Percentiles rank a stretch among this genome's conserved stretches.
Conservation (phyloP, 2,888 invertebrate genomes). For the Xestia sexstrigata region DNA sequence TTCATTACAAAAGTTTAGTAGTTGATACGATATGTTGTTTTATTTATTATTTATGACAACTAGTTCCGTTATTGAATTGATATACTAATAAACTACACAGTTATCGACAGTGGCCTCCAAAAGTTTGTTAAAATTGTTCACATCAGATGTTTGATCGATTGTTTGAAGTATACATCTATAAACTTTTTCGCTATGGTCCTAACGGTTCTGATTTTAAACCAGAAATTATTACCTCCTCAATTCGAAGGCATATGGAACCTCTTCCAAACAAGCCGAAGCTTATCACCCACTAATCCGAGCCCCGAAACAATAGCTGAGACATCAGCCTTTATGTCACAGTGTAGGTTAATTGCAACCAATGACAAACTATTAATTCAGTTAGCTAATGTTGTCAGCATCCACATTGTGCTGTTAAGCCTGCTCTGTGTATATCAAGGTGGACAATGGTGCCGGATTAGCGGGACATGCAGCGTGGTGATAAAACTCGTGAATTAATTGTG, state of each 20-base stretch:
- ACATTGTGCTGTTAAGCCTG: conserved; percentile 61
- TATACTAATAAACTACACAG: background rate
- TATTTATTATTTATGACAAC: background rate
- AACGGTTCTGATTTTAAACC: too few species aligned
- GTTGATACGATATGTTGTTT: background rate
- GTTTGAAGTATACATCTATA: background rate
- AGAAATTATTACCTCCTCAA: background rate
- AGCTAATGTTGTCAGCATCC: conserved; percentile 61
- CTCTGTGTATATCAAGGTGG: conserved; percentile 59
- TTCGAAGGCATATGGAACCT: background rate
- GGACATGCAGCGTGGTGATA: conserved; percentile 62
- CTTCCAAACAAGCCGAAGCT: conserved; percentile 7
- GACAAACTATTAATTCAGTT: conserved; percentile 67
- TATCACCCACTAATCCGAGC: conserved; percentile 17
- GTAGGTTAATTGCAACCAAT: conserved; percentile 64
- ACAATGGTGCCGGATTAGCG: conserved; percentile 65
- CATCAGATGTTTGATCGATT: background rate
- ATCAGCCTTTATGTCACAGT: conserved; percentile 50
- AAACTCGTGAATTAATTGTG: conserved; percentile 65
- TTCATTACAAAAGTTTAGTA: background rate
- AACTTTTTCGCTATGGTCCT: background rate
- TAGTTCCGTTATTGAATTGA: background rate
- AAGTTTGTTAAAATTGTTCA: background rate
- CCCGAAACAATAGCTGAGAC: conserved; percentile 39
- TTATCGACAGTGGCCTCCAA: background rate